Percentiles rank a stretch among this genome's conserved stretches.
phyloP scores from a whole-genome alignment of 1,140 invertebrate genomes.

The Hydropsyche tenuis region DNA sequence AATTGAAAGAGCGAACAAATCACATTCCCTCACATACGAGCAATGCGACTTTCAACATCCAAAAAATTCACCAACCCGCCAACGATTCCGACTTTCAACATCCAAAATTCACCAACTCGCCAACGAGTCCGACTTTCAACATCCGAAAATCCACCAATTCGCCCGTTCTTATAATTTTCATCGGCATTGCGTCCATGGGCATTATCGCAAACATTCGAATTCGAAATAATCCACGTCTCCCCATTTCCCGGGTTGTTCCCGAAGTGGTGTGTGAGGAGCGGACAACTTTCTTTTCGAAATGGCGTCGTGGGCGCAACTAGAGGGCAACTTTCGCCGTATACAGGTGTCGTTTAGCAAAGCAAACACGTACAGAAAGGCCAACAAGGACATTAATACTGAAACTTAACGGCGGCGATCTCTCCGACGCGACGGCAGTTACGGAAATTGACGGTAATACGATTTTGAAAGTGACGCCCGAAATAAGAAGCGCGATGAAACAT shows the following conservation, averaged over 20 bases:
- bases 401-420: constrained; percentile 22
- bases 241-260: background rate
- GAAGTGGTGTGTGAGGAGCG: background rate
- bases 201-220: too few relatives aligned
- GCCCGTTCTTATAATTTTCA: too few relatives aligned
- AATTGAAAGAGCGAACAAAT: too few relatives aligned
- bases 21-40: too few relatives aligned
- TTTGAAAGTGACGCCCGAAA: background rate
- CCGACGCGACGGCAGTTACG: background rate
- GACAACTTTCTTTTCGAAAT: constrained; percentile 8
- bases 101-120: too few relatives aligned
- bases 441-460: constrained; percentile 26
- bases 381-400: constrained; percentile 25
- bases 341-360: constrained; percentile 13
- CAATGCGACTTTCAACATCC: too few relatives aligned
- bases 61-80: too few relatives aligned
- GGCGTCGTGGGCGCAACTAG: background rate
- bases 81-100: too few relatives aligned
- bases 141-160: too few relatives aligned
- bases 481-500: too few relatives aligned
- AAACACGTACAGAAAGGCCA: constrained; percentile 20
- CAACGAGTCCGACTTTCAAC: too few relatives aligned
- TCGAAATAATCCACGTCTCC: constrained; percentile 4
- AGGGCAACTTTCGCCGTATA: constrained; percentile 10
- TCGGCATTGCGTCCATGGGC: too few relatives aligned